phyloP scores from a whole-genome alignment of 2,113 vertebrate species.

The Gopherus flavomarginatus region DNA sequence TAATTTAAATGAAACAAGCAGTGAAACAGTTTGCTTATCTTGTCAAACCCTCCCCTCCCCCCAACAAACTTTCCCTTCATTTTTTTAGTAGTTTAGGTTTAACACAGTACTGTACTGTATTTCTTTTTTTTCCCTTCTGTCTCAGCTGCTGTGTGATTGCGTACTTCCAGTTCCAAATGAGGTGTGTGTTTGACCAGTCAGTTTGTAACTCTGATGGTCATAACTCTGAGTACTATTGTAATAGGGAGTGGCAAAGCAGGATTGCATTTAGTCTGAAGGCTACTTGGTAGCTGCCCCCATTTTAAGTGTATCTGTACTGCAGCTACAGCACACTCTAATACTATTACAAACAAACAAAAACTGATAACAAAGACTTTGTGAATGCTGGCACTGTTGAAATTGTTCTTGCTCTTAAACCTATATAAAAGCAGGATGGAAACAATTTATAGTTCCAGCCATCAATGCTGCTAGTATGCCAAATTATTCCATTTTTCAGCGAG shows the following conservation, averaged over 20 bases:
- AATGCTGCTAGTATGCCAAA: neutral
- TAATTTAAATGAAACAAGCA: too few species aligned
- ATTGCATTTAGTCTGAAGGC: neutral
- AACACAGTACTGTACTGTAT: too few species aligned
- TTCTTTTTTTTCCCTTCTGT: too few species aligned
- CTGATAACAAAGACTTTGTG: neutral
- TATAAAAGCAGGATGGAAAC: neutral
- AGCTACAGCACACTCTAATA: neutral
- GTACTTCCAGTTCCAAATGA: too few species aligned
- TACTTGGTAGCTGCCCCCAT: neutral
- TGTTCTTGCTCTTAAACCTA: neutral
- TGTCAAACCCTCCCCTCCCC: too few species aligned
- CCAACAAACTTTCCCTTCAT: too few species aligned
- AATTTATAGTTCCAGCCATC: neutral
- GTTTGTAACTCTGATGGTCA: too few species aligned
- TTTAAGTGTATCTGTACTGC: neutral
- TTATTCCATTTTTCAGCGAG: neutral
- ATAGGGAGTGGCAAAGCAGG: neutral
- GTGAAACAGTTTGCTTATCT: too few species aligned
- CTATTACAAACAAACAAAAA: neutral
- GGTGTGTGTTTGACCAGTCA: too few species aligned
- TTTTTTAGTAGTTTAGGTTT: too few species aligned
- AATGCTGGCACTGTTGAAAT: neutral
- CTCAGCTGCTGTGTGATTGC: too few species aligned
- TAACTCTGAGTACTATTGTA: neutral